Conservation (phyloP, 2,797 vertebrate species). For the Enteromius unitaeniatus region DNA sequence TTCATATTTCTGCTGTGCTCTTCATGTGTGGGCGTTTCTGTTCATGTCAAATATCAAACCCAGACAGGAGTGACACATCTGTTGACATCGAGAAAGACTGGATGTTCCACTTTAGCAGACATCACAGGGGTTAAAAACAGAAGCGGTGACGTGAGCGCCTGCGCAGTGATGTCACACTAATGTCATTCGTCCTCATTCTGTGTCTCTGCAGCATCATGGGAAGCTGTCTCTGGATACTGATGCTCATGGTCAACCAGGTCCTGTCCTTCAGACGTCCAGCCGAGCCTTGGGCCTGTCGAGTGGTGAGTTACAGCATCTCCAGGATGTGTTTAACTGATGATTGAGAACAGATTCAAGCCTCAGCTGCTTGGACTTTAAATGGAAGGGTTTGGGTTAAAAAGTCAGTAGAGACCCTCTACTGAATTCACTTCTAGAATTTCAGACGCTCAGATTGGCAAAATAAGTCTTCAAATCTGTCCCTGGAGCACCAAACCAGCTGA, state of each 20-base stretch:
- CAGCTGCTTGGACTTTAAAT: background rate
- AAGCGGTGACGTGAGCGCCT: background rate
- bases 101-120: background rate
- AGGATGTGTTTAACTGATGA: too few relatives aligned
- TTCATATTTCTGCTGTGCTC: slow-evolving; percentile 43
- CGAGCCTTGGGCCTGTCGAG: slow-evolving; percentile 76
- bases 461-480: background rate
- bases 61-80: slow-evolving; percentile 7
- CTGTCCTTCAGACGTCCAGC: slow-evolving; percentile 67
- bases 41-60: slow-evolving; percentile 46
- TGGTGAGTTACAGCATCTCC: slow-evolving; percentile 76
- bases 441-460: too few relatives aligned
- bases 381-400: too few relatives aligned
- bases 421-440: too few relatives aligned
- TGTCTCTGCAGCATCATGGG: slow-evolving; percentile 84
- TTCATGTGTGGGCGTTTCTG: slow-evolving; percentile 61
- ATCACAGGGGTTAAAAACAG: background rate
- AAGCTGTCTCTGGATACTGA: slow-evolving; percentile 78
- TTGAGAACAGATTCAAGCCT: background rate
- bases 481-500: background rate
- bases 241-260: slow-evolving; percentile 74
- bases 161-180: background rate
- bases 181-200: slow-evolving; percentile 10
- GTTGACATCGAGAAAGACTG: background rate
- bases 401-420: too few relatives aligned